These are phyloP conservation scores for Gavialis gangeticus DNA, from an alignment of 2,113 vertebrate genomes.

Conservation along the genomic window DNA sequence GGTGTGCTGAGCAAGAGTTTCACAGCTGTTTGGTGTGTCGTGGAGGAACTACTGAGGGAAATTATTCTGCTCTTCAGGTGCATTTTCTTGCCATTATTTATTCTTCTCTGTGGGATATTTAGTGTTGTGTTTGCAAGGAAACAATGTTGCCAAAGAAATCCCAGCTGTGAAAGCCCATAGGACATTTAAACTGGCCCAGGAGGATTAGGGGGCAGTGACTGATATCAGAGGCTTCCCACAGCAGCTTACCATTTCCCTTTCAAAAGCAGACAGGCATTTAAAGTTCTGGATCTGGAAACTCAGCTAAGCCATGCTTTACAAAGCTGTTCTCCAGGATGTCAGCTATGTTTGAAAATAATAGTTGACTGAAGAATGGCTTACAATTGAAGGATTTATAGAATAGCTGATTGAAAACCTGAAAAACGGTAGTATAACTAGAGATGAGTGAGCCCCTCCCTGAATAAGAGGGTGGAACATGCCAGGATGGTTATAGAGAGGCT, in stretches of 20 bases:
- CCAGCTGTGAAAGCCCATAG: neutral
- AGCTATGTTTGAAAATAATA: neutral
- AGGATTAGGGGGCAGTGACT: neutral
- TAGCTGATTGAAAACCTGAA: neutral
- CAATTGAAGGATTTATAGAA: neutral
- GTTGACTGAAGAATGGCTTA: neutral
- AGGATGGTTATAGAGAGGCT: no score
- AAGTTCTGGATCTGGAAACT: neutral
- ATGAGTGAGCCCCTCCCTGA: no score
- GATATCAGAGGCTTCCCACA: neutral
- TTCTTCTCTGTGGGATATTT: neutral
- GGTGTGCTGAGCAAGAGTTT: neutral
- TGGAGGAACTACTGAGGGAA: neutral
- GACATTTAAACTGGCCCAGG: neutral
- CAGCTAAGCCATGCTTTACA: neutral
- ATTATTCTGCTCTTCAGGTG: neutral
- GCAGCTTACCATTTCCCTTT: neutral
- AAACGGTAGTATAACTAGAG: neutral
- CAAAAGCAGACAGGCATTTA: neutral
- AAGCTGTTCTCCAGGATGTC: neutral
- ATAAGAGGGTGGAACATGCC: neutral
- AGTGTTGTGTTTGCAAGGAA: neutral
- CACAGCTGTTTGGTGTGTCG: neutral
- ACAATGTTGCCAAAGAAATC: neutral
- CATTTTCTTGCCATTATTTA: neutral